Evolutionary conservation across 2,797 vertebrate species (phyloP), one percentile per base, ranked within the genome.

Genomic region (Amniataba percoides): DNA sequence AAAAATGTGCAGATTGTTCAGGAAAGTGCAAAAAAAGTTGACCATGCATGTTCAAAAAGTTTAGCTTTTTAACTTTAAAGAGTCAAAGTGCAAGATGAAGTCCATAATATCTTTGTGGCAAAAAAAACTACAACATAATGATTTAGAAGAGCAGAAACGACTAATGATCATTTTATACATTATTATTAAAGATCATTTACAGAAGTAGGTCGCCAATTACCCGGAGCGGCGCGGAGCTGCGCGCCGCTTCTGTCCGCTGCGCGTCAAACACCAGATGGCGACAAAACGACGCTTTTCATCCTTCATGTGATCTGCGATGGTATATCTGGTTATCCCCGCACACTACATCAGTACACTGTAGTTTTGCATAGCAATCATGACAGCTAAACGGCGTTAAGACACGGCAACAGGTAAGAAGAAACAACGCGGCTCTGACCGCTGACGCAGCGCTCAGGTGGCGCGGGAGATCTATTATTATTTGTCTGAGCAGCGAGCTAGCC

Each of bases 301-400:
- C 49, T 68, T 51, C 77, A 51, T 63, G 27, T 31, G 70, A 83
- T 81, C 80, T 48, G 80, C 63, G 89, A 93, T 92, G 77, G 89
- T 89, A 85, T 90, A 55, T 89, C 81, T 88, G 84, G 86, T 86
- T 92, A 90, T 92, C 90, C 90, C 88, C 85, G 88, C 74, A 75
- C 89, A 88, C 87, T 31, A 31, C 87, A 88, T 87, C 91, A 34
- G 78, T 62, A 60, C 80, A 71, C 84, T 89, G 87, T 83, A 91
- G 93, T 92, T 90, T 93, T 92, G 88, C 86, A 91, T 85, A 88
- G 88, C 88, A 93, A 92, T 86, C 88, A 95, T 95, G 95, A 89
- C 87, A 87, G 71, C 79, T 80, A 81, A 79, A 80, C 82, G 81
- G 87, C 65, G 74, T 66, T 93, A 89, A 90, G 63, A 74, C 83